These are phyloP conservation scores for Ectemnius cavifrons DNA, from an alignment of 2,888 invertebrate species.

Conservation along the genomic window DNA sequence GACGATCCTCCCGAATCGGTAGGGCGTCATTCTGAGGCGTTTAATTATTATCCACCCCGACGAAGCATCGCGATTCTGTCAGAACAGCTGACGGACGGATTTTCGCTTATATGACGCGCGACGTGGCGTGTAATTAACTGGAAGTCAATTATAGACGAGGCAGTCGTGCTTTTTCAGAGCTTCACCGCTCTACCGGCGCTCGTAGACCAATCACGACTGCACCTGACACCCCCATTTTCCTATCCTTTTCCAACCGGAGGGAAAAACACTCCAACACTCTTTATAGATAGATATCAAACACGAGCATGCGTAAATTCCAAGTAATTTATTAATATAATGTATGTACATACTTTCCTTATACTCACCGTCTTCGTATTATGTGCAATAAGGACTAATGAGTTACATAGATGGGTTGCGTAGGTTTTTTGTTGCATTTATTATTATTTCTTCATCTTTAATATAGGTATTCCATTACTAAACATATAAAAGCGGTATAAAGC, in stretches of 20 bases:
- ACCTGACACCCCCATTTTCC: conserved; percentile 2
- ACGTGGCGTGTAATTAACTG: conserved; percentile 51
- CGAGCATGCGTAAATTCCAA: conserved; percentile 76
- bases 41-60: conserved; percentile 54
- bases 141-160: conserved; percentile 43
- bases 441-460: conserved; percentile 65
- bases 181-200: background rate
- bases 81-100: conserved; percentile 46
- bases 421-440: conserved; percentile 55
- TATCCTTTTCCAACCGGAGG: background rate
- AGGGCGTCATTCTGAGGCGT: conserved; percentile 11
- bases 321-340: conserved; percentile 76
- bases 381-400: conserved; percentile 73
- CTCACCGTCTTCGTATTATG: conserved; percentile 70
- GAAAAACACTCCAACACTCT: background rate
- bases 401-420: conserved; percentile 70
- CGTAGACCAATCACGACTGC: background rate
- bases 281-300: conserved; percentile 67
- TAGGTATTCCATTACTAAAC: conserved; percentile 75
- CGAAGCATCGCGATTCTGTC: conserved; percentile 15
- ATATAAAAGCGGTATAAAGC: conserved; percentile 78
- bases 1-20: too few species aligned
- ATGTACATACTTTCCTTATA: conserved; percentile 77
- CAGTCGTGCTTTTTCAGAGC: conserved; percentile 28
- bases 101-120: conserved; percentile 50